Evolutionary conservation across 2,888 invertebrate genomes (phyloP).

Genomic region (Lasioglossum lativentre): DNA sequence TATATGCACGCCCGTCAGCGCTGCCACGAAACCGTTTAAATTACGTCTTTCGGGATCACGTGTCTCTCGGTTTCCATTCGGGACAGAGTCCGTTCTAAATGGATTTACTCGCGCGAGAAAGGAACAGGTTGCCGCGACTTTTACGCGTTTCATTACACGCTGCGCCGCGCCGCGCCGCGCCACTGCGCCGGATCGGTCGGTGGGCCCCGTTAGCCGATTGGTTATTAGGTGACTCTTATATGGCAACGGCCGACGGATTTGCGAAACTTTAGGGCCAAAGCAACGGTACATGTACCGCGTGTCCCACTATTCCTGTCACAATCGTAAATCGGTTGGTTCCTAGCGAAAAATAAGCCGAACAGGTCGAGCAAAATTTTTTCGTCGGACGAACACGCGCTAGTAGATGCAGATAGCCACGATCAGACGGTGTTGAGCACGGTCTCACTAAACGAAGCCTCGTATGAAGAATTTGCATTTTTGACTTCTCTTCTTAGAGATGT

Average conservation of each 20-base stretch:
- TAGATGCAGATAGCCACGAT: neutral
- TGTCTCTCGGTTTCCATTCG: constrained; percentile 23
- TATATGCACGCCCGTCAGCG: neutral
- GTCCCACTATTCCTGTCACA: neutral
- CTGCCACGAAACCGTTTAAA: neutral
- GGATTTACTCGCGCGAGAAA: neutral
- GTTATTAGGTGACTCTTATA: constrained; percentile 5
- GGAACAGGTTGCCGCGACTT: constrained; percentile 11
- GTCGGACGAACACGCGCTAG: neutral
- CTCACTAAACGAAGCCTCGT: neutral
- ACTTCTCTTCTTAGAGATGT: too few species aligned
- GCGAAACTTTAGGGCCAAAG: neutral
- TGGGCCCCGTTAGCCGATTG: neutral
- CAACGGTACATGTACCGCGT: neutral
- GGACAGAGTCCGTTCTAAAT: neutral
- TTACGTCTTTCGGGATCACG: constrained; percentile 28
- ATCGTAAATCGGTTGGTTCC: neutral
- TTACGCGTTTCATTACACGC: neutral
- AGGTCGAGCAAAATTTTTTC: neutral
- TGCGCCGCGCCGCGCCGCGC: too few species aligned
- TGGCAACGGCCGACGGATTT: neutral
- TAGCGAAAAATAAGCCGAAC: neutral
- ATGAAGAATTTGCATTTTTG: neutral
- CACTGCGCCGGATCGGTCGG: neutral
- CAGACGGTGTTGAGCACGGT: neutral